Conservation (phyloP, 2,888 invertebrate genomes). For the Oegoconia quadripuncta region DNA sequence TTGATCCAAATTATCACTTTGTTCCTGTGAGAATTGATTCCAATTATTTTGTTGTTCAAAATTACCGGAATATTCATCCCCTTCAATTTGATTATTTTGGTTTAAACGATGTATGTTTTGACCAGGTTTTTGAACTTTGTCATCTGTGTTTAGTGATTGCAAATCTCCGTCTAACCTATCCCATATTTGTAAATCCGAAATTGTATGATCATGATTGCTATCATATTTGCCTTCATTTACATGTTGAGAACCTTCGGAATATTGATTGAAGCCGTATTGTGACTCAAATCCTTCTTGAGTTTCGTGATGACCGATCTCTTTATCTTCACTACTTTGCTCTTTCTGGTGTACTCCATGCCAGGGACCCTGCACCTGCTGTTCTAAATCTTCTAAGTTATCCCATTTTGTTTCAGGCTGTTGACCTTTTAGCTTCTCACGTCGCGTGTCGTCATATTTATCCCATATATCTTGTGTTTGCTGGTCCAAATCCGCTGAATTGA, state of each 20-base stretch:
- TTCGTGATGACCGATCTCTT: neutral
- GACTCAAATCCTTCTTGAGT: neutral
- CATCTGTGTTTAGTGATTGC: conserved; percentile 5
- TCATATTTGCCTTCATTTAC: neutral
- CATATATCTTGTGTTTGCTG: conserved; percentile 19
- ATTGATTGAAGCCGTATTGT: neutral
- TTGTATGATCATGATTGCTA: neutral
- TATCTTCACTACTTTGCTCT: neutral
- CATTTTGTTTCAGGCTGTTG: conserved; percentile 31
- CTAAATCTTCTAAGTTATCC: conserved; percentile 28
- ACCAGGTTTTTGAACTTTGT: neutral
- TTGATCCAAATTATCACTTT: neutral
- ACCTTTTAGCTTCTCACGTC: conserved; percentile 15
- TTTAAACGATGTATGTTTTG: no score
- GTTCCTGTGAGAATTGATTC: conserved; percentile 1
- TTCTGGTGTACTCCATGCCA: neutral
- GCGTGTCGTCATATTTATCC: conserved; percentile 9
- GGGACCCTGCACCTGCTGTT: conserved; percentile 17
- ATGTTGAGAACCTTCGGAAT: neutral
- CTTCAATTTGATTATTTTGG: neutral
- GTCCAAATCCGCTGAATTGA: conserved; percentile 29
- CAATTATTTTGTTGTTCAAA: conserved; percentile 18
- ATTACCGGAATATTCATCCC: conserved; percentile 11
- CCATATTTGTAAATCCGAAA: no score
- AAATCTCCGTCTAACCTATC: neutral